Evolutionary conservation across 2,113 vertebrate species (phyloP).

Genomic region (Saimiri boliviensis): DNA sequence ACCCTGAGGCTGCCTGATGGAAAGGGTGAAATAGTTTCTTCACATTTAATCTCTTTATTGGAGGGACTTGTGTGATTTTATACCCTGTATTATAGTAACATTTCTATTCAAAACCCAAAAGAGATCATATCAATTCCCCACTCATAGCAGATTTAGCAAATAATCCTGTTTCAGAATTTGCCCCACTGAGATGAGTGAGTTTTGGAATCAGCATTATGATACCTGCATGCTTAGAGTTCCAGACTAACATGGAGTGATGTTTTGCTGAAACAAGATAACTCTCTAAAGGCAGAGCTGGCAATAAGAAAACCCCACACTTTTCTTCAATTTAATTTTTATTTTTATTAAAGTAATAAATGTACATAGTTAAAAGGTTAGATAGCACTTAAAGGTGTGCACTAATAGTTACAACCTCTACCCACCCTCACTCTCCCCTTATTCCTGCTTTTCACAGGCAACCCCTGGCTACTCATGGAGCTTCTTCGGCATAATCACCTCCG

Average conservation of each 20-base stretch:
- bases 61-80: neutral
- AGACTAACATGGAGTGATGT: neutral
- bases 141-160: neutral
- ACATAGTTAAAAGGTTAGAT: neutral
- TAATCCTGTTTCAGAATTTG: neutral
- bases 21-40: neutral
- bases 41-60: neutral
- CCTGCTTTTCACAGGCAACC: neutral
- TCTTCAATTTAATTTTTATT: neutral
- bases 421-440: neutral
- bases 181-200: neutral
- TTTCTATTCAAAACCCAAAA: neutral
- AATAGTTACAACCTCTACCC: neutral
- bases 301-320: neutral
- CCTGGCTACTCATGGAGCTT: neutral
- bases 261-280: neutral
- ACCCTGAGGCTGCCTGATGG: neutral
- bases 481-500: neutral
- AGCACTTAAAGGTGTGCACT: neutral
- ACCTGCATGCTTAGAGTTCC: neutral
- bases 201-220: neutral
- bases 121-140: neutral
- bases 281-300: neutral
- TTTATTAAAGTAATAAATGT: neutral
- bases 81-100: neutral